Base-by-base conservation (phyloP, 2,888 invertebrate species). In the Phaedon cochleariae region DNA sequence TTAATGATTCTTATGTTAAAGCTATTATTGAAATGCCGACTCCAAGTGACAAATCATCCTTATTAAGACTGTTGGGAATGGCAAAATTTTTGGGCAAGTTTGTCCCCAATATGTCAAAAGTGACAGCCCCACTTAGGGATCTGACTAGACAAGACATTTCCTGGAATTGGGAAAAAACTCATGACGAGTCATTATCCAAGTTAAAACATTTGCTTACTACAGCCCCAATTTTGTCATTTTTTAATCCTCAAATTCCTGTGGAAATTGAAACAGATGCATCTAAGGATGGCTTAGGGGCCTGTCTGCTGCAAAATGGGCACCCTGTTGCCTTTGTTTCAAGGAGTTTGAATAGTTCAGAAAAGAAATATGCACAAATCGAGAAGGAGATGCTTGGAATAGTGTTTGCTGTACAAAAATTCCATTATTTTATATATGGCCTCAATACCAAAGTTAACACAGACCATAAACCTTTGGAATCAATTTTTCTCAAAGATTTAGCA, bases 361-460 rank as follows among this genome's bases (percentile, higher is more conserved):
- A 51, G 21, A 18, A 41, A 10, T 48, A 62, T 18, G 54, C 79
- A 2, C 80, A 83, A 70, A 80, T 82, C 2, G 81, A 83, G 72
- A 81, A 81, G 62, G 79, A 82, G 68, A 61, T 79, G 2, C 67
- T 82, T 41, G 79, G 78, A 29, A 76, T 81, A 12, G 78, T 77
- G 67, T 67, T 67, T 55, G 77, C 78, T 2, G 74, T 74, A 37
- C 64, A 75, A 58, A 78, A 78, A 53, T 62, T 62, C 21, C 21
- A 58, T 34, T 41, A 55, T 34, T 62, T 62, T 10, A 41, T 62
- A n/a, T 65, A 65, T 65, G 65, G 60, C 4, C 12, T 60, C 15
- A 10, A 1, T 17, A 20, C 15, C 6, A 37, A 2, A n/a, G 12
- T 54, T 41, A 17, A 45, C n/a, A 29, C 22, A 18, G 48, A 51